Evolutionary conservation across 2,888 invertebrate species (phyloP).

Genomic region (Hypsopygia costalis): DNA sequence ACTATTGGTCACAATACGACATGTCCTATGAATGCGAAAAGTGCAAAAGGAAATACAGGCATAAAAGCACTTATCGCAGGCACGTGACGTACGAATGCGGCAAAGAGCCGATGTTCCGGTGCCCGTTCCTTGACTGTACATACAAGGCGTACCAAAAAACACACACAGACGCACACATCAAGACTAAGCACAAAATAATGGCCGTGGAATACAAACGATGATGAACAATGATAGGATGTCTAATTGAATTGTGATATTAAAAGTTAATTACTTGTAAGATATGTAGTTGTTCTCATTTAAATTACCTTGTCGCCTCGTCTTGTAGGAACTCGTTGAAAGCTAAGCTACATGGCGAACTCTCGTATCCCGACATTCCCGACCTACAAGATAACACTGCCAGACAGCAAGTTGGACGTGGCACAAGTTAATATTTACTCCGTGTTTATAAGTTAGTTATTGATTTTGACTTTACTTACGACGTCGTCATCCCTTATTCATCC

Average conservation of each 20-base stretch:
- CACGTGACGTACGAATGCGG: constrained; percentile 86
- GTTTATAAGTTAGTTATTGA: too few relatives aligned
- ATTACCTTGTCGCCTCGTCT: too few relatives aligned
- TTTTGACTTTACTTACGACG: too few relatives aligned
- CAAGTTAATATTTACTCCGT: too few relatives aligned
- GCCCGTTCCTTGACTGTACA: constrained; percentile 69
- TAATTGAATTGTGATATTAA: constrained; percentile 68
- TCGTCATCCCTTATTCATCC: too few relatives aligned
- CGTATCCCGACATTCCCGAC: too few relatives aligned
- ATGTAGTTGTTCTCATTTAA: too few relatives aligned
- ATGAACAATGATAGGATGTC: constrained; percentile 24
- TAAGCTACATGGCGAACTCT: too few relatives aligned
- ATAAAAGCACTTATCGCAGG: constrained; percentile 86
- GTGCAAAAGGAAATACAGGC: constrained; percentile 87
- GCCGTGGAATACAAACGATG: constrained; percentile 80
- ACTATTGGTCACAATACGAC: constrained; percentile 72
- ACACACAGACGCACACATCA: constrained; percentile 74
- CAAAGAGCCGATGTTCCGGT: constrained; percentile 78
- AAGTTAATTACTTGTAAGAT: constrained; percentile 43
- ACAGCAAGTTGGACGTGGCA: too few relatives aligned
- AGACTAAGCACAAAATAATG: constrained; percentile 75
- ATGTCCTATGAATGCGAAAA: constrained; percentile 80
- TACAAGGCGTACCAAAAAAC: constrained; percentile 77
- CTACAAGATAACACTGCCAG: too few relatives aligned
- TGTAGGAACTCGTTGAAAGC: too few relatives aligned